Conservation (phyloP, 2,888 invertebrate genomes). For the Eugnorisma glareosa region DNA sequence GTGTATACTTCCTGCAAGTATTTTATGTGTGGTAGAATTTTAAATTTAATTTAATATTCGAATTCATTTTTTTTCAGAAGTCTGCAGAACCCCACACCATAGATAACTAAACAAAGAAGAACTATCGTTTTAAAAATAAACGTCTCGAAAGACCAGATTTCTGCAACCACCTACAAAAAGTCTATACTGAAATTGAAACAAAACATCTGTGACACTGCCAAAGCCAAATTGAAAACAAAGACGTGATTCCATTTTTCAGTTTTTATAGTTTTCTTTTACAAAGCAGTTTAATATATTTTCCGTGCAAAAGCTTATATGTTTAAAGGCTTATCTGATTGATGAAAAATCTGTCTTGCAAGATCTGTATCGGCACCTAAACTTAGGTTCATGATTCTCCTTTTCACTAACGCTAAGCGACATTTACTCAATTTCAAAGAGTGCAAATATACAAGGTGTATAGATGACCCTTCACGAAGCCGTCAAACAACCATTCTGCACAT, state of each 20-base stretch:
- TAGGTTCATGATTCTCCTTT: neutral
- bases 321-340: neutral
- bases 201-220: neutral
- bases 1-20: no score
- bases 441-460: neutral
- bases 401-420: neutral
- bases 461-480: neutral
- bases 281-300: neutral
- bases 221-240: neutral
- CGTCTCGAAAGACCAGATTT: slow-evolving; percentile 30
- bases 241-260: neutral
- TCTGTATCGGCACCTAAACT: neutral
- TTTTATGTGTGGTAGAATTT: no score
- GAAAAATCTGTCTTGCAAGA: neutral
- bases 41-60: neutral
- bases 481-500: neutral
- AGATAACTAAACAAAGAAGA: slow-evolving; percentile 81
- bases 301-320: neutral
- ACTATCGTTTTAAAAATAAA: slow-evolving; percentile 38
- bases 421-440: neutral
- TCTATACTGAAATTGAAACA: neutral
- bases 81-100: slow-evolving; percentile 86
- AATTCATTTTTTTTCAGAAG: slow-evolving; percentile 75
- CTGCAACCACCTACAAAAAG: neutral
- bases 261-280: neutral